phyloP scores from a whole-genome alignment of 2,113 vertebrate genomes.

The Brienomyrus brachyistius region DNA sequence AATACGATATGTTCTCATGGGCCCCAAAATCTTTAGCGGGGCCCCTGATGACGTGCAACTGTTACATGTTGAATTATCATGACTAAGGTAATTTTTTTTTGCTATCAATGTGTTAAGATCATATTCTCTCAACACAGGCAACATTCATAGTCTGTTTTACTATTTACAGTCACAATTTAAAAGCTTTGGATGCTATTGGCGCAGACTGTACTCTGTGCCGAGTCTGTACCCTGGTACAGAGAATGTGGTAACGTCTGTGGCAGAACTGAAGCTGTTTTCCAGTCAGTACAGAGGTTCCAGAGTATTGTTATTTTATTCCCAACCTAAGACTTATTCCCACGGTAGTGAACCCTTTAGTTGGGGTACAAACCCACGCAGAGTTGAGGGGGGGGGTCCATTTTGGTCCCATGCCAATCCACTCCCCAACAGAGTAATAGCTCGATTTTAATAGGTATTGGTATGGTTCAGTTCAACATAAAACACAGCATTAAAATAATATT shows the following conservation, averaged over 20 bases:
- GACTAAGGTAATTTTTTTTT: not conserved
- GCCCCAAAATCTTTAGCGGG: not conserved
- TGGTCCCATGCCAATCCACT: slow-evolving; percentile 37
- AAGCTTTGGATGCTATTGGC: not conserved
- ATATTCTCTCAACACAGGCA: not conserved
- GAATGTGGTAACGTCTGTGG: not conserved
- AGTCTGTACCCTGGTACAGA: not conserved
- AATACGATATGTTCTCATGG: not conserved
- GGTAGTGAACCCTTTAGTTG: slow-evolving; percentile 42
- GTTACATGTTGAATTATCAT: not conserved
- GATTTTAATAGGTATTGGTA: slow-evolving; percentile 51
- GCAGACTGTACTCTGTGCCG: not conserved
- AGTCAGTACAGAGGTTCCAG: not conserved
- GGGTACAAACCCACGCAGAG: not conserved
- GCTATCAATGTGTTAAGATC: not conserved
- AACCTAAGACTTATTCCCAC: slow-evolving; percentile 46
- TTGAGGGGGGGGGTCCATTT: slow-evolving; percentile 37
- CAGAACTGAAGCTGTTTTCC: not conserved
- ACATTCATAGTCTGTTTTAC: not conserved
- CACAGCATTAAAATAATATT: slow-evolving; percentile 5
- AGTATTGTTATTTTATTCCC: not conserved
- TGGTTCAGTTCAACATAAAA: slow-evolving; percentile 24
- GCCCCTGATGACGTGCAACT: not conserved
- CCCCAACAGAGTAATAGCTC: slow-evolving; percentile 50
- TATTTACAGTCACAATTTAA: not conserved